Evolutionary conservation across 2,113 vertebrate genomes (phyloP).

Genomic region (Hymenochirus boettgeri): DNA sequence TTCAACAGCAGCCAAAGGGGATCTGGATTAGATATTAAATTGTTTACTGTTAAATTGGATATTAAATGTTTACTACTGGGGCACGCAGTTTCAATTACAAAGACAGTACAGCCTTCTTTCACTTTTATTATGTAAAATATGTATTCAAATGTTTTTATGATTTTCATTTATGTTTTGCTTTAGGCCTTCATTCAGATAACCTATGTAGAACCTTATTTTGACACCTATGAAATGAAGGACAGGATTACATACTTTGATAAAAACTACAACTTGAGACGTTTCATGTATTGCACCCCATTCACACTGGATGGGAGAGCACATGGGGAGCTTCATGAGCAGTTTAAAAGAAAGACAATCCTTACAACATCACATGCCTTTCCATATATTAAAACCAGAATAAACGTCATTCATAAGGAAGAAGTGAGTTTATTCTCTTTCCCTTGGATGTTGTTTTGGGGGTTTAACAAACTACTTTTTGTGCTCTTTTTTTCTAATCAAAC

Average conservation of each 20-base stretch:
- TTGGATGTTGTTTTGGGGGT: too few relatives aligned
- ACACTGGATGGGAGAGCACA: constrained; percentile 93
- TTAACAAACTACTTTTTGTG: too few relatives aligned
- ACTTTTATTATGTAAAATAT: too few relatives aligned
- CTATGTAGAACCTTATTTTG: constrained; percentile 94
- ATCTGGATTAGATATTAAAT: too few relatives aligned
- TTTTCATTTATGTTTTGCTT: neutral
- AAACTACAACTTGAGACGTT: constrained; percentile 94
- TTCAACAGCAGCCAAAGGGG: too few relatives aligned
- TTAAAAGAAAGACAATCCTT: constrained; percentile 94
- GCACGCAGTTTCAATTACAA: too few relatives aligned
- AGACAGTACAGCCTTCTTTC: too few relatives aligned
- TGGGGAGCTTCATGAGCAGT: constrained; percentile 94
- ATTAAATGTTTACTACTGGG: too few relatives aligned
- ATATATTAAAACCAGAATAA: constrained; percentile 97
- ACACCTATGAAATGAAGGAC: constrained; percentile 98
- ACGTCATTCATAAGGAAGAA: constrained; percentile 97
- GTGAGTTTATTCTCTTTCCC: too few relatives aligned
- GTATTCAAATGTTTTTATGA: too few relatives aligned
- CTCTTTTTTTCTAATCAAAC: too few relatives aligned
- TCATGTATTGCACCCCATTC: constrained; percentile 97
- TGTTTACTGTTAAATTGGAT: too few relatives aligned
- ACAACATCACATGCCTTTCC: constrained; percentile 96
- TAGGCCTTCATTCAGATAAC: constrained; percentile 97
- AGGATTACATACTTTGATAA: constrained; percentile 98